Base-by-base conservation (phyloP, 2,113 vertebrate species). In the Cygnus atratus region DNA sequence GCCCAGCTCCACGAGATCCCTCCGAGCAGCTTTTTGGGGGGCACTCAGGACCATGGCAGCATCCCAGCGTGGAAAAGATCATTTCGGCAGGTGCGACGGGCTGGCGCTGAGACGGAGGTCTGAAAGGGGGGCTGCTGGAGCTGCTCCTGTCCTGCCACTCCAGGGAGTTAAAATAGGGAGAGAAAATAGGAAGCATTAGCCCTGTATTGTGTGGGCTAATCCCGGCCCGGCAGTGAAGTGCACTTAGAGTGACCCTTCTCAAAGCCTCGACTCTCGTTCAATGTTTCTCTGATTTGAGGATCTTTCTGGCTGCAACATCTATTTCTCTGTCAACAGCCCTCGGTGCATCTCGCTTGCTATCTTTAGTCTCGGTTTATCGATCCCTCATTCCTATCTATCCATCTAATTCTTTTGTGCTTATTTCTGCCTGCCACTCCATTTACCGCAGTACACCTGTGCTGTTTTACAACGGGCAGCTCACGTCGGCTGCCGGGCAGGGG, bases 361-460 rank as follows among this genome's bases (percentile, higher is more conserved):
- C 93, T 97, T 97, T 96, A 96, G 96, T 65, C 77, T 84, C 4
- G 0, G 19, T 55, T 84, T 96, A 96, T 97, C 17, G 96, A 97
- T 96, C 81, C 35, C 58, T 91, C 84, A 39, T 79, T 93, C 91
- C 88, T 89, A 79, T 94, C 96, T 67, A 59, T 87, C 95, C 92
- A 93, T 88, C 95, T 95, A 65, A 59, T 84, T 91, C 92, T 65
- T 82, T 55, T 87, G 80, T 89, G 90, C 74, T 91, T 68, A 70
- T 94, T 88, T 80, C 84, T 94, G 90, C 93, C 84, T 76, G 87
- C 46, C 90, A 91, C 67, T 95, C n/a, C 0, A 67, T 82, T 94
- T 66, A 28, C 90, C 2, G 7, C 93, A 84, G 86, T n/a, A 83
- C 44, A 37, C 77, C 92, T 89, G 71, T 66, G 87, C 81, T 85